Evolutionary conservation across 2,113 vertebrate genomes (phyloP).

Genomic region (Gadus macrocephalus): DNA sequence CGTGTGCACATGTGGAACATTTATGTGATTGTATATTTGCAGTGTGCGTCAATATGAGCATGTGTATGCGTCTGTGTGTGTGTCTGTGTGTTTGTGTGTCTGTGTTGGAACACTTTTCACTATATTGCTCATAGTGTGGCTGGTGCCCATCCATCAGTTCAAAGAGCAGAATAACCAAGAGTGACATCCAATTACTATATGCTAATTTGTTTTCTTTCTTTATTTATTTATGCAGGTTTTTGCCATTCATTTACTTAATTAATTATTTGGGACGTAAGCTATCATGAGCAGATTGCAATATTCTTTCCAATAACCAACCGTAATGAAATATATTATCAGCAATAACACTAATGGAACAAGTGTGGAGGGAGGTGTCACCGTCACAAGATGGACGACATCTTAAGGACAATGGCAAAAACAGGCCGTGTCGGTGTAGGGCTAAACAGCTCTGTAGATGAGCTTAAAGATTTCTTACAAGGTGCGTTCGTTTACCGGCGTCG

Average conservation of each 20-base stretch:
- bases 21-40: background rate
- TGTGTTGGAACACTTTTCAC: conserved; percentile 1
- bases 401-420: conserved; percentile 39
- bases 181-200: conserved; percentile 72
- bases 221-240: conserved; percentile 55
- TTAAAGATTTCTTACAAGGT: background rate
- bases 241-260: conserved; percentile 68
- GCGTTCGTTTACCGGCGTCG: background rate
- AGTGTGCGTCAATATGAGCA: too few relatives aligned
- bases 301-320: conserved; percentile 57
- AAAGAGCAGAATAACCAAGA: conserved; percentile 63
- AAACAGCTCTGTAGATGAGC: too few relatives aligned
- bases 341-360: conserved; percentile 66
- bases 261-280: conserved; percentile 62
- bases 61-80: background rate
- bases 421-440: too few relatives aligned
- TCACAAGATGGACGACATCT: conserved; percentile 52
- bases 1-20: background rate
- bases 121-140: conserved; percentile 27
- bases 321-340: conserved; percentile 67
- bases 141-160: conserved; percentile 53
- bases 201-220: conserved; percentile 64
- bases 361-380: conserved; percentile 57
- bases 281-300: conserved; percentile 63
- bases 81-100: background rate